These are phyloP conservation scores for Oedothorax gibbosus DNA, from an alignment of 1,140 invertebrate species.

Conservation along the genomic window DNA sequence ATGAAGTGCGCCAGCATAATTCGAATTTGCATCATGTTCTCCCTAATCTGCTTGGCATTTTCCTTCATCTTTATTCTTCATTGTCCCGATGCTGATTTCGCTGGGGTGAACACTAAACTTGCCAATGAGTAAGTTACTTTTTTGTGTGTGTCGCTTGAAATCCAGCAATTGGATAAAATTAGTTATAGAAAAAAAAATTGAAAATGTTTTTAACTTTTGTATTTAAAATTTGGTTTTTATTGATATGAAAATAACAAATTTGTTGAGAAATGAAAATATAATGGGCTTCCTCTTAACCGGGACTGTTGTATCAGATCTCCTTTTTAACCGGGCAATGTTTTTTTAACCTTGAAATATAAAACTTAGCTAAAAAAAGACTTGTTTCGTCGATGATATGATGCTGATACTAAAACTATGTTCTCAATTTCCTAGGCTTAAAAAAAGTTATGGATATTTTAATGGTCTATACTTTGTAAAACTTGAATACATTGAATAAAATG, in stretches of 20 bases:
- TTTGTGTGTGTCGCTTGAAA: background rate
- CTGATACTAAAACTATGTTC: too few relatives aligned
- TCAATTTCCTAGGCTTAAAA: too few relatives aligned
- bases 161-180: background rate
- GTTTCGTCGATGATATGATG: too few relatives aligned
- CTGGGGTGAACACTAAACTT: constrained; percentile 78
- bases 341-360: too few relatives aligned
- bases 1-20: constrained; percentile 80
- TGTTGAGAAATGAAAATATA: background rate
- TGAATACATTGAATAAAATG: too few relatives aligned
- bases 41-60: constrained; percentile 74
- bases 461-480: too few relatives aligned
- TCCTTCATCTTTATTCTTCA: constrained; percentile 77
- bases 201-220: background rate
- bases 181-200: background rate
- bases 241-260: background rate
- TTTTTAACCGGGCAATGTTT: too few relatives aligned
- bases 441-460: too few relatives aligned
- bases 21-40: constrained; percentile 76
- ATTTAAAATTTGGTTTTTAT: background rate
- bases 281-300: too few relatives aligned
- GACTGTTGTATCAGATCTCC: too few relatives aligned
- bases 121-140: constrained; percentile 68
- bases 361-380: too few relatives aligned
- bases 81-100: constrained; percentile 80